These are phyloP conservation scores for Pomatorhinus ruficollis DNA, from an alignment of 2,113 vertebrate species.

Conservation along the genomic window DNA sequence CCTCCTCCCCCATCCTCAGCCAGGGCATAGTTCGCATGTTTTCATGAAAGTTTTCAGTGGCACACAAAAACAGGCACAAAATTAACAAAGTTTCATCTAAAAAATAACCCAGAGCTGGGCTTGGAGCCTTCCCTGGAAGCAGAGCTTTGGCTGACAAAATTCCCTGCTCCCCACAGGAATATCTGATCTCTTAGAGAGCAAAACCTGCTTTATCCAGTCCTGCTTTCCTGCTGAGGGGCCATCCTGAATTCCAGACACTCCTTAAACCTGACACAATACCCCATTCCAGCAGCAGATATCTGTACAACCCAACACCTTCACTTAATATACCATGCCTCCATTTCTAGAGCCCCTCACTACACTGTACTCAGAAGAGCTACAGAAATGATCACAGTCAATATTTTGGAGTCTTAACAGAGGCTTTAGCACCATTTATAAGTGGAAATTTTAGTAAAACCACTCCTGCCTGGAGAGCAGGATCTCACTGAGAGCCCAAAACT, in stretches of 20 bases:
- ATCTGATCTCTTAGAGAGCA: background rate
- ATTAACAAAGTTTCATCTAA: background rate
- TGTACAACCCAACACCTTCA: background rate
- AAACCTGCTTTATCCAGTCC: background rate
- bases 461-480: background rate
- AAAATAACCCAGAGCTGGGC: background rate
- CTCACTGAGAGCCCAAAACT: background rate
- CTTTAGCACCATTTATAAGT: background rate
- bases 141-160: background rate
- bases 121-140: background rate
- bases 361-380: background rate
- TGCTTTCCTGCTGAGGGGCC: background rate
- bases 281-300: background rate
- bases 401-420: background rate
- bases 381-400: background rate
- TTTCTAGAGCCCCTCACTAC: background rate
- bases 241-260: no score
- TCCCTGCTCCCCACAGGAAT: background rate
- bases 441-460: background rate
- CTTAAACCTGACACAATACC: background rate
- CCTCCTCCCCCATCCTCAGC: background rate
- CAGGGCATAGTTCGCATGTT: background rate
- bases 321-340: fast-evolving
- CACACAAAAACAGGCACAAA: background rate
- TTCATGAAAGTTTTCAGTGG: background rate